Percentiles rank a stretch among this genome's conserved stretches.
These are phyloP conservation scores for Orchestes rusci DNA, from an alignment of 2,888 invertebrate genomes.

Conservation along the genomic window DNA sequence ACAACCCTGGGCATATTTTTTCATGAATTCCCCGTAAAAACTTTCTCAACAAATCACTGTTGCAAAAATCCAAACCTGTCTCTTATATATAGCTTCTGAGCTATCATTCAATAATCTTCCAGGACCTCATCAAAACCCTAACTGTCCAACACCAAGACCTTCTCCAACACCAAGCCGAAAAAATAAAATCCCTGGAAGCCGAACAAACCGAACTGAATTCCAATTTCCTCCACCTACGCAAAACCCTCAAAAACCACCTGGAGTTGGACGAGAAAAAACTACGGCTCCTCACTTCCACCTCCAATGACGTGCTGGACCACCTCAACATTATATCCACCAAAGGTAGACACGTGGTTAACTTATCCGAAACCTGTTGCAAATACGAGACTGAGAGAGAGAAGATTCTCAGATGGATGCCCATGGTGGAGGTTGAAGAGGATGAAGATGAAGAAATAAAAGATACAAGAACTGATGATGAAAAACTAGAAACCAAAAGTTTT, in stretches of 20 bases:
- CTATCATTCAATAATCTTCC: too few species aligned
- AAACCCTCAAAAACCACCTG: slow-evolving; percentile 31
- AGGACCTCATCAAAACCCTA: slow-evolving; percentile 27
- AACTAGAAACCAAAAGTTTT: slow-evolving; percentile 8
- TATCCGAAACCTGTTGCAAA: slow-evolving; percentile 50
- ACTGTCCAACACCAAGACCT: slow-evolving; percentile 29
- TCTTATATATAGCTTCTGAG: too few species aligned
- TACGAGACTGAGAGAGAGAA: slow-evolving; percentile 51
- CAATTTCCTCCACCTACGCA: slow-evolving; percentile 29
- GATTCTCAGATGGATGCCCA: slow-evolving; percentile 28
- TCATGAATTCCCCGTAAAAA: too few species aligned
- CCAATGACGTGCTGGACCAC: slow-evolving; percentile 44
- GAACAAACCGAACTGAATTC: slow-evolving; percentile 26
- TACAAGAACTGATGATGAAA: slow-evolving; percentile 16
- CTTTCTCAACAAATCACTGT: too few species aligned
- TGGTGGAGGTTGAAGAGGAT: slow-evolving; percentile 20
- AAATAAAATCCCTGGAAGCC: slow-evolving; percentile 29
- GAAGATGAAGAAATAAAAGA: slow-evolving; percentile 14
- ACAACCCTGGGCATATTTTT: too few species aligned
- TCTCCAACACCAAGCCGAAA: slow-evolving; percentile 24
- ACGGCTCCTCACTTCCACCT: slow-evolving; percentile 34
- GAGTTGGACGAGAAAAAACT: slow-evolving; percentile 33
- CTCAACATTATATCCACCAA: slow-evolving; percentile 43
- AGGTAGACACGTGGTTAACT: slow-evolving; percentile 48
- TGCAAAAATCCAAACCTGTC: too few species aligned